These are phyloP conservation scores for Argynnis bischoffii DNA, from an alignment of 2,888 invertebrate species.

Conservation along the genomic window DNA sequence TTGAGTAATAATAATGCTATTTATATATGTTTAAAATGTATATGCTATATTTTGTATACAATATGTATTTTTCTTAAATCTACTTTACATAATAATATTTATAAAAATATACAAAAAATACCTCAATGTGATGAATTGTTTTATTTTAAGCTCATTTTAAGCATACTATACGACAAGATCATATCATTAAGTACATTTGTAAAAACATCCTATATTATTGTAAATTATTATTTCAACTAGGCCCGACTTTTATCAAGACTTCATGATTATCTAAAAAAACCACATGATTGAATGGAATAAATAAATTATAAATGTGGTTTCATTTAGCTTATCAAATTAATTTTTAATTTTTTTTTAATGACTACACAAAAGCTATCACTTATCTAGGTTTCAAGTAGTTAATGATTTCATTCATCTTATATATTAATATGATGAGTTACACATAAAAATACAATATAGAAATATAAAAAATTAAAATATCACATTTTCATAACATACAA, in stretches of 20 bases:
- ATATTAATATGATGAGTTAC: background rate
- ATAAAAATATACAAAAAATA: conserved; percentile 34
- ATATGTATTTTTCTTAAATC: conserved; percentile 20
- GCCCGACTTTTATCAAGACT: too few relatives aligned
- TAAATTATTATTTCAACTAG: too few relatives aligned
- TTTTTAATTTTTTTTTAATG: conserved; percentile 8
- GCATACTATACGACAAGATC: too few relatives aligned
- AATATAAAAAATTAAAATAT: conserved; percentile 1
- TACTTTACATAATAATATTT: conserved; percentile 29
- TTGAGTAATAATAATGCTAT: conserved; percentile 52
- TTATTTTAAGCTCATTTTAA: background rate
- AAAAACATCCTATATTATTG: too few relatives aligned
- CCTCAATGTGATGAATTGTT: conserved; percentile 15
- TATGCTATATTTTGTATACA: conserved; percentile 33
- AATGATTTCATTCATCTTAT: background rate
- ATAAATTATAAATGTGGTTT: conserved; percentile 9
- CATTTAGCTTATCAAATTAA: conserved; percentile 12
- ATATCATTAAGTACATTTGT: too few relatives aligned
- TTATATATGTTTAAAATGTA: conserved; percentile 28
- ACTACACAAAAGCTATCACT: background rate
- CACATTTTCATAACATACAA: conserved; percentile 9
- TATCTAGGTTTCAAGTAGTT: conserved; percentile 4
- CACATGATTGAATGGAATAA: conserved; percentile 29
- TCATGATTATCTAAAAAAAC: conserved; percentile 12
- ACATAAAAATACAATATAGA: too few relatives aligned